Conservation (phyloP, 1,140 invertebrate species). For the Dendrolimus kikuchii region DNA sequence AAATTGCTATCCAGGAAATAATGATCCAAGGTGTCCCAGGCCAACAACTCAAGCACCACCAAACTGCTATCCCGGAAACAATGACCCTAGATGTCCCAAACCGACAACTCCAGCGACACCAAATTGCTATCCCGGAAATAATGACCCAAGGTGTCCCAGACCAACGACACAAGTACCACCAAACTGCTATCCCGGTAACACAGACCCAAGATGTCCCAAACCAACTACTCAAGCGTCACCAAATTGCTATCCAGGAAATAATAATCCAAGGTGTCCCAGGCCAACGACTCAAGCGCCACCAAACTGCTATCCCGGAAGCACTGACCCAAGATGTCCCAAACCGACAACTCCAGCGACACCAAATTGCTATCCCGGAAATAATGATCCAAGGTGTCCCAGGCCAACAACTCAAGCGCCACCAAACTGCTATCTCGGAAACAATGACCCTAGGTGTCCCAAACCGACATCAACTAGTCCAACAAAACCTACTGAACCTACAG, state of each 20-base stretch:
- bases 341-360: constrained; percentile 3
- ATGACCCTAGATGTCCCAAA: constrained; percentile 55
- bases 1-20: constrained; percentile 27
- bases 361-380: no score
- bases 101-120: constrained; percentile 24
- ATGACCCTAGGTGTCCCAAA: no score
- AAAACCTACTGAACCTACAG: no score
- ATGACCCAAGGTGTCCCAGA: constrained; percentile 8
- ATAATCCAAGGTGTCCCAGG: constrained; percentile 50
- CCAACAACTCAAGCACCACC: constrained; percentile 20
- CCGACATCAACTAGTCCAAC: no score
- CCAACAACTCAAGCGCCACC: no score
- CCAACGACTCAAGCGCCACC: constrained; percentile 21
- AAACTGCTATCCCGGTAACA: constrained; percentile 30
- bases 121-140: constrained; percentile 4
- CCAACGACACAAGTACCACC: constrained; percentile 1
- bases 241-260: constrained; percentile 56
- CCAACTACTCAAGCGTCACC: no score
- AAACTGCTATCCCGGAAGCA: constrained; percentile 55
- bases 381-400: no score
- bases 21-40: constrained; percentile 45
- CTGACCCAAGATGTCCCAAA: constrained; percentile 53
- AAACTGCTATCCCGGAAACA: constrained; percentile 56
- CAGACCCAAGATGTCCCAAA: not conserved
- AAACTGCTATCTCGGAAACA: no score